phyloP scores from a whole-genome alignment of 2,888 invertebrate genomes.

The Priocnemis perturbator region DNA sequence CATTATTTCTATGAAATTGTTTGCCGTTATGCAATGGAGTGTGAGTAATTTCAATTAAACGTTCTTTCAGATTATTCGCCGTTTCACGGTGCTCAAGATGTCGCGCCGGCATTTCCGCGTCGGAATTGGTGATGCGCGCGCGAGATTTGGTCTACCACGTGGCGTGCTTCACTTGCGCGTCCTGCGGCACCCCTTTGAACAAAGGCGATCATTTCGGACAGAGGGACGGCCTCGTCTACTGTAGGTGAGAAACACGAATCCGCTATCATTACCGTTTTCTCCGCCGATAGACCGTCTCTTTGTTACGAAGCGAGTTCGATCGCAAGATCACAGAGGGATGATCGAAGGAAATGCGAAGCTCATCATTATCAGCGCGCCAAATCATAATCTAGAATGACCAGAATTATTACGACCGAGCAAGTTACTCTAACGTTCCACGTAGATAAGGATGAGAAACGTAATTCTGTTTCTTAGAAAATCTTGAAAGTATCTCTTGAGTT shows the following conservation, averaged over 20 bases:
- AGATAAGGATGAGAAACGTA: neutral
- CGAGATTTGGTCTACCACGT: conserved; percentile 92
- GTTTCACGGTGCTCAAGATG: conserved; percentile 91
- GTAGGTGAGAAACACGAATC: conserved; percentile 73
- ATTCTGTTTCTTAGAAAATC: no score
- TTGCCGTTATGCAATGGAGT: no score
- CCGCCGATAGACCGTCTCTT: conserved; percentile 54
- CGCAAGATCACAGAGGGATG: conserved; percentile 46
- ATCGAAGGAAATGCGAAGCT: neutral
- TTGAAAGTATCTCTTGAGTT: no score
- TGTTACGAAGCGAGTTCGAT: conserved; percentile 60
- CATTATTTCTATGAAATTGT: no score
- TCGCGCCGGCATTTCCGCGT: conserved; percentile 88
- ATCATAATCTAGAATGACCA: no score
- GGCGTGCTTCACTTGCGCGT: conserved; percentile 91
- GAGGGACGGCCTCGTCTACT: conserved; percentile 87
- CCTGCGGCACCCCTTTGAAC: conserved; percentile 87
- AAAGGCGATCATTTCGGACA: conserved; percentile 96
- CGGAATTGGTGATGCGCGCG: conserved; percentile 94
- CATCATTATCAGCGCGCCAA: neutral
- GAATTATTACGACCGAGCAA: neutral
- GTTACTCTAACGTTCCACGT: no score
- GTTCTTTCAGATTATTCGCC: conserved; percentile 88
- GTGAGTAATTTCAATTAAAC: no score
- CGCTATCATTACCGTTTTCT: conserved; percentile 53